Base-by-base conservation (phyloP, 2,113 vertebrate species). In the Dascyllus trimaculatus region DNA sequence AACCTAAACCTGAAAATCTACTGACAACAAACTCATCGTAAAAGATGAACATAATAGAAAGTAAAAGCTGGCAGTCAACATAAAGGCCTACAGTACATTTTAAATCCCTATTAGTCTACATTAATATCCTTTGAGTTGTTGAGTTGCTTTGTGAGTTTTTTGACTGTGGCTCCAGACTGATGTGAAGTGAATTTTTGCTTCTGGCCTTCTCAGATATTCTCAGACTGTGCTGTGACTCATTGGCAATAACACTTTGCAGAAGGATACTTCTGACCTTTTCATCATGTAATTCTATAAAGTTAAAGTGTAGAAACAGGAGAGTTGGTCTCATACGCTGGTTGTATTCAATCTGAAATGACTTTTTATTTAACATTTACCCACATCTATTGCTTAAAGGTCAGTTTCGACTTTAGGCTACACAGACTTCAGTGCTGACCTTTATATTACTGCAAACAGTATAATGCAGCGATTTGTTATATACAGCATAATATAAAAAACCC, bases 261-360 rank as follows among this genome's bases (percentile, higher is more conserved):
- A 19, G 21, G 63, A 29, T 48, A 19, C 57, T 45, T 54, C n/a
- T 65, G 58, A 77, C 58, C 80, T 84, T 75, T 84, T 65, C 13
- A 76, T 53, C 4, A 13, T 73, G 63, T 69, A 58, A 80, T 45
- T 84, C 73, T 57, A 51, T 58, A 54, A 63, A 60, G 69, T 15
- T 57, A 29, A 60, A 51, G 15, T 25, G 11, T 18, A 5, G 21
- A 0, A 18, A 24, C 32, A 65, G 22, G 35, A 63, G 35, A 46
- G 52, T 38, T 18, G 43, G 51, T 73, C 69, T 38, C 5, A 43
- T 62, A 25, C 8, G 19, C 25, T 26, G 3, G 0, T 21, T 58
- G 4, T 64, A 40, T 48, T 40, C 0, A 11, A 21, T 26, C 18
- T 21, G 8, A 57, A 17, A 18, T 38, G 13, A 64, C 2, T 1